Base-by-base conservation (phyloP, 2,888 invertebrate genomes). In the Ryuthela nishihirai region DNA sequence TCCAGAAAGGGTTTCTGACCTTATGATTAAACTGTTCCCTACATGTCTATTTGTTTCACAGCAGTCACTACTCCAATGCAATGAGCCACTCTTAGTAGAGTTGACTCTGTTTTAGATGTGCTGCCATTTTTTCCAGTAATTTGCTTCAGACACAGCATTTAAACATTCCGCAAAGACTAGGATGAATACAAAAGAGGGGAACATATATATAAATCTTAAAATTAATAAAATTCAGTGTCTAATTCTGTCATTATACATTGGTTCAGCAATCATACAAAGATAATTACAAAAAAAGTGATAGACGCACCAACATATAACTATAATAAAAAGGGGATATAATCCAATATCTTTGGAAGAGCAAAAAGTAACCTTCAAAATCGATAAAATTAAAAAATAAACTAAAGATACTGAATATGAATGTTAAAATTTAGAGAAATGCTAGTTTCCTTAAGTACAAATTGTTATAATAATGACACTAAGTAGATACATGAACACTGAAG, bases 91-190 rank as follows among this genome's bases (percentile, higher is more conserved):
- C n/a, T n/a, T n/a, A n/a, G n/a, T n/a, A n/a, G n/a, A n/a, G n/a
- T n/a, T n/a, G n/a, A n/a, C n/a, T n/a, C n/a, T n/a, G n/a, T n/a
- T n/a, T n/a, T n/a, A n/a, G n/a, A n/a, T n/a, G n/a, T n/a, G n/a
- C n/a, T n/a, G n/a, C n/a, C n/a, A n/a, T n/a, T n/a, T n/a, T n/a
- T n/a, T n/a, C n/a, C n/a, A n/a, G n/a, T n/a, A n/a, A n/a, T n/a
- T n/a, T n/a, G 20, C 38, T 45, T 46, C 20, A 42, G 56, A 50
- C 42, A 25, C 53, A 59, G 53, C 52, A 53, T 59, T n/a, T 44
- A 59, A 59, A 53, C 58, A 59, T 48, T 59, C 59, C 59, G 47
- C 40, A 59, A 53, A 40, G 59, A 59, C 59, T 59, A 59, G 59
- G 59, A 53, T 47, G 40, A 59, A 53, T 53, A 59, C 53, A 53